Evolutionary conservation across 1,140 invertebrate species (phyloP).

Genomic region (Mycetomoellerius zeteki): DNA sequence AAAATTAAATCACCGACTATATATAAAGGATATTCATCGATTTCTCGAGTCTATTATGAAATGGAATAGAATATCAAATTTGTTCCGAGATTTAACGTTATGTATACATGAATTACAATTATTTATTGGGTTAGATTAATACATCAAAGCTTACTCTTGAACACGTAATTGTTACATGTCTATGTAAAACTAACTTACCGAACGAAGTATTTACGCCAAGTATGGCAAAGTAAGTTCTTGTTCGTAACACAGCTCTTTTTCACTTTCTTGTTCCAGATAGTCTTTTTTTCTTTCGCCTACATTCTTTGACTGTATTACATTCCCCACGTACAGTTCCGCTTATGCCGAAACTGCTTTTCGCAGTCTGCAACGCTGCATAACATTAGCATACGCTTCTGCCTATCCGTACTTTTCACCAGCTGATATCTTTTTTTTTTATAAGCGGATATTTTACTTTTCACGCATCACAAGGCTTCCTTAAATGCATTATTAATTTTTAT

Average conservation of each 20-base stretch:
- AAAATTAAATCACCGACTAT: neutral
- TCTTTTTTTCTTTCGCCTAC: constrained; percentile 9
- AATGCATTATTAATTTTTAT: constrained; percentile 34
- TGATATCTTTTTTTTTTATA: constrained; percentile 36
- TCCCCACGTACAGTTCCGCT: constrained; percentile 21
- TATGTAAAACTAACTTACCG: neutral
- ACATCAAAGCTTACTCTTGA: neutral
- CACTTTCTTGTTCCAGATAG: neutral
- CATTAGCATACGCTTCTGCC: constrained; percentile 39
- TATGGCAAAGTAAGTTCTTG: constrained; percentile 14
- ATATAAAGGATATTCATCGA: neutral
- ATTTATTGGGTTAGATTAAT: neutral
- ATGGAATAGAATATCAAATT: neutral
- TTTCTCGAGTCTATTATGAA: neutral
- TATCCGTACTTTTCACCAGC: constrained; percentile 26
- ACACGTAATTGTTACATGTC: neutral
- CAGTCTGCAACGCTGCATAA: constrained; percentile 41
- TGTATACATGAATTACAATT: neutral
- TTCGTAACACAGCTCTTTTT: constrained; percentile 21
- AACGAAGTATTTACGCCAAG: neutral
- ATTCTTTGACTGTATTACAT: constrained; percentile 54
- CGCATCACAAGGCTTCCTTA: neutral
- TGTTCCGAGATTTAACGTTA: neutral
- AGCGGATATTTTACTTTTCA: neutral
- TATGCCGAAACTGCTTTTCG: constrained; percentile 43